Percentiles rank a stretch among this genome's conserved stretches.
Conservation (phyloP, 2,888 invertebrate genomes). For the Pristionchus exspectatus region DNA sequence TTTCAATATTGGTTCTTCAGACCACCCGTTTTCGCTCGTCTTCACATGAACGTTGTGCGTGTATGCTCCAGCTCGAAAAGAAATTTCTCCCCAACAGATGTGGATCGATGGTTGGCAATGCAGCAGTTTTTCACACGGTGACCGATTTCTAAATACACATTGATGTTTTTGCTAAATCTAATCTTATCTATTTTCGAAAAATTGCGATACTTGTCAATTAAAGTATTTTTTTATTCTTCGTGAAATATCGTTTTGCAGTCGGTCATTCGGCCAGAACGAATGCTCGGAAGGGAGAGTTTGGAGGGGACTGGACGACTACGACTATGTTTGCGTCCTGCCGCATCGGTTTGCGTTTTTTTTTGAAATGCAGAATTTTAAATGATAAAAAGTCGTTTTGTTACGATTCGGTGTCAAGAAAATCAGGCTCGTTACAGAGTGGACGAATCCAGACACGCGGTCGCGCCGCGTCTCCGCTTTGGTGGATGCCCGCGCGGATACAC, state of each 20-base stretch:
- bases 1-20: neutral
- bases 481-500: slow-evolving; percentile 37
- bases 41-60: slow-evolving; percentile 23
- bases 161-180: too few relatives aligned
- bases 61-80: slow-evolving; percentile 28
- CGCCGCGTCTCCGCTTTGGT: neutral
- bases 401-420: neutral
- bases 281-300: slow-evolving; percentile 72
- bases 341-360: slow-evolving; percentile 55
- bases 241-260: slow-evolving; percentile 56
- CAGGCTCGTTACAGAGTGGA: neutral
- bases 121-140: slow-evolving; percentile 46
- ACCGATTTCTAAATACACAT: too few relatives aligned
- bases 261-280: slow-evolving; percentile 73
- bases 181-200: too few relatives aligned
- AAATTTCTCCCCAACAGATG: neutral
- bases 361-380: neutral
- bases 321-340: slow-evolving; percentile 75
- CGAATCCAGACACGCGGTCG: slow-evolving; percentile 6
- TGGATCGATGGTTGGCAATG: slow-evolving; percentile 36
- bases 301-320: slow-evolving; percentile 75
- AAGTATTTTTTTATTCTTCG: too few relatives aligned
- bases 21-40: neutral
- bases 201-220: too few relatives aligned
- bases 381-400: neutral